Conservation (phyloP, 2,797 vertebrate species). For the Cyprinodon diabolis region DNA sequence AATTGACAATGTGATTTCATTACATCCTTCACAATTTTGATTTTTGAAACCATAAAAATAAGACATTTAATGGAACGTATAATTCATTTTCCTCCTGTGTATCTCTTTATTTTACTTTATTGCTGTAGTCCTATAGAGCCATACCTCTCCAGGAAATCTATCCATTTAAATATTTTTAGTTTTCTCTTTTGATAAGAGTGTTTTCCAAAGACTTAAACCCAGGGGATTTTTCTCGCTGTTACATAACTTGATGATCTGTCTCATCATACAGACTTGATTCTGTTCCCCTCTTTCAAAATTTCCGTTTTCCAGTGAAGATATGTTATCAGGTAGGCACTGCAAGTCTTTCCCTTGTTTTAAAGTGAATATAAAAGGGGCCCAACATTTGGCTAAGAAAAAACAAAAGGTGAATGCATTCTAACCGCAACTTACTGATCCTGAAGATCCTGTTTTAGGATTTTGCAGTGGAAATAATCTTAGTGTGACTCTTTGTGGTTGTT, state of each 20-base stretch:
- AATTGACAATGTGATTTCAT: background rate
- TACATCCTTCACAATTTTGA: background rate
- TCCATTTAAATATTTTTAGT: background rate
- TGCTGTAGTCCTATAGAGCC: background rate
- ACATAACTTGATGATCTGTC: background rate
- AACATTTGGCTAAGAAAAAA: background rate
- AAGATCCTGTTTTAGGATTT: conserved; percentile 64
- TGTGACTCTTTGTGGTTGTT: conserved; percentile 31
- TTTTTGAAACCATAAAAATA: no score
- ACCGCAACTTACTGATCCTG: conserved; percentile 57
- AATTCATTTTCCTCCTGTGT: background rate
- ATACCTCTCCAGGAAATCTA: background rate
- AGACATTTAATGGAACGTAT: background rate
- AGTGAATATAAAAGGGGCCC: conserved; percentile 2
- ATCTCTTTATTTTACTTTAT: background rate
- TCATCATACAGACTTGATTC: background rate
- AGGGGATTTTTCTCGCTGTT: background rate
- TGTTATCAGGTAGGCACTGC: background rate
- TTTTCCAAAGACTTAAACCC: background rate
- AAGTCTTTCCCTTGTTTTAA: conserved; percentile 9
- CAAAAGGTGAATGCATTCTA: conserved; percentile 13
- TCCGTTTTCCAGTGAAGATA: background rate
- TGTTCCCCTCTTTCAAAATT: background rate
- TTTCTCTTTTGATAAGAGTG: conserved; percentile 8
- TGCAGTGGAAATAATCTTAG: conserved; percentile 39